Conservation (phyloP, 1,140 invertebrate species). For the Drosophila hydei region DNA sequence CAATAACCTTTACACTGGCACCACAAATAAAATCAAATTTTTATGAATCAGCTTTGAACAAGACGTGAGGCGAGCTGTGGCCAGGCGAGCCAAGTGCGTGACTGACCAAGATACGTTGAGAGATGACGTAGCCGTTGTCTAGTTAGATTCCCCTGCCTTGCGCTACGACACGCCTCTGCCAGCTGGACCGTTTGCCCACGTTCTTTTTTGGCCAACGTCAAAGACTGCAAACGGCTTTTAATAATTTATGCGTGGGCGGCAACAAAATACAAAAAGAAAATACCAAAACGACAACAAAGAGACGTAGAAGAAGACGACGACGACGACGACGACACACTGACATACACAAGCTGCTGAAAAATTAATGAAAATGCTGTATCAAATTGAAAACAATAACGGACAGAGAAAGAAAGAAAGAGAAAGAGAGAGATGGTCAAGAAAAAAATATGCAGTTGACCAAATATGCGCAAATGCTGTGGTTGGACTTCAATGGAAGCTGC, state of each 20-base stretch:
- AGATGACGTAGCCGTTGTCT: slow-evolving; percentile 40
- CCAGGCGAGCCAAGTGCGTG: slow-evolving; percentile 31
- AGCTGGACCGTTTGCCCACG: slow-evolving; percentile 22
- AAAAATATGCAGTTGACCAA: slow-evolving; percentile 77
- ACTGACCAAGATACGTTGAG: slow-evolving; percentile 46
- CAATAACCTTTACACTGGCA: background rate
- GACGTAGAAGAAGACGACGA: slow-evolving; percentile 32
- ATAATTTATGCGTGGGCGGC: slow-evolving; percentile 75
- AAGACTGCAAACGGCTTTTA: slow-evolving; percentile 62
- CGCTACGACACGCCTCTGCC: background rate
- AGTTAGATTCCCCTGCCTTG: background rate
- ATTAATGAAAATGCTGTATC: slow-evolving; percentile 78
- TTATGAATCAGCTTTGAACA: slow-evolving; percentile 71
- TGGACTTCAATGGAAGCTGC: background rate
- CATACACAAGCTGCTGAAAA: slow-evolving; percentile 63
- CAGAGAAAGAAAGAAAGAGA: slow-evolving; percentile 17
- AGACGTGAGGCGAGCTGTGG: slow-evolving; percentile 13
- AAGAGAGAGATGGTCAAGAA: background rate
- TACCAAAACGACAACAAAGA: slow-evolving; percentile 60
- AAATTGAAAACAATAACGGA: slow-evolving; percentile 79
- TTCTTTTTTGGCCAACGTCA: slow-evolving; percentile 45
- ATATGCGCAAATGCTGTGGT: slow-evolving; percentile 81
- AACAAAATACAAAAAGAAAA: slow-evolving; percentile 13
- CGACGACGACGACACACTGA: slow-evolving; percentile 48
- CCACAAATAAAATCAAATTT: slow-evolving; percentile 72